Percentiles rank a stretch among this genome's conserved stretches.
These are phyloP conservation scores for Ceyx margarethae DNA, from an alignment of 2,113 vertebrate genomes.

Conservation along the genomic window DNA sequence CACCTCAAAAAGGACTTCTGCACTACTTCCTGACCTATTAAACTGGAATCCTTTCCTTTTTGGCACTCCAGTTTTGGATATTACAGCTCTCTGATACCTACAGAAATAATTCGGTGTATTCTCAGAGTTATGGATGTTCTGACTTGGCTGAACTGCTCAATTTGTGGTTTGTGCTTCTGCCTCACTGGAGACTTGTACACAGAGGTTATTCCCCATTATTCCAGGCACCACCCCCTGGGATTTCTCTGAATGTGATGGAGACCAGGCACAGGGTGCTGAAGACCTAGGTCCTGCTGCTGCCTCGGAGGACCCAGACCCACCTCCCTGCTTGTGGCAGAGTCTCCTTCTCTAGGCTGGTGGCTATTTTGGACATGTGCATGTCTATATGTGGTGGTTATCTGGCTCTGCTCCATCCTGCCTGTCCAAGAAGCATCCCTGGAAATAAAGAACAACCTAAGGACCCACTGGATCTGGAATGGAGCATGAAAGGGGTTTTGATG, in stretches of 20 bases:
- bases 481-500: neutral
- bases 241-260: neutral
- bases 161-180: neutral
- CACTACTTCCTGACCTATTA: neutral
- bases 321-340: accelerated
- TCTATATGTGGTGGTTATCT: neutral
- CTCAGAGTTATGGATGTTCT: neutral
- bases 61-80: neutral
- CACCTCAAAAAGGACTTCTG: neutral
- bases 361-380: neutral
- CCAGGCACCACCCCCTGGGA: neutral
- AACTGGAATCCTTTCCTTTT: neutral
- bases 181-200: accelerated
- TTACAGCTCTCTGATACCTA: neutral
- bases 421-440: neutral
- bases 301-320: neutral
- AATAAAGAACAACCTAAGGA: neutral
- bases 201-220: neutral
- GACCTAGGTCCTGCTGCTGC: neutral
- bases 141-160: accelerated
- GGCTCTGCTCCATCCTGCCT: neutral
- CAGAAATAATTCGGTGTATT: neutral
- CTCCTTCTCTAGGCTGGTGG: neutral
- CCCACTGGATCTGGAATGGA: neutral
- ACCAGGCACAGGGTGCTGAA: neutral